A percentile compares a stretch with the other conserved stretches of the same genome.
phyloP scores from a whole-genome alignment of 1,140 invertebrate genomes.

The Lordiphosa mommai region DNA sequence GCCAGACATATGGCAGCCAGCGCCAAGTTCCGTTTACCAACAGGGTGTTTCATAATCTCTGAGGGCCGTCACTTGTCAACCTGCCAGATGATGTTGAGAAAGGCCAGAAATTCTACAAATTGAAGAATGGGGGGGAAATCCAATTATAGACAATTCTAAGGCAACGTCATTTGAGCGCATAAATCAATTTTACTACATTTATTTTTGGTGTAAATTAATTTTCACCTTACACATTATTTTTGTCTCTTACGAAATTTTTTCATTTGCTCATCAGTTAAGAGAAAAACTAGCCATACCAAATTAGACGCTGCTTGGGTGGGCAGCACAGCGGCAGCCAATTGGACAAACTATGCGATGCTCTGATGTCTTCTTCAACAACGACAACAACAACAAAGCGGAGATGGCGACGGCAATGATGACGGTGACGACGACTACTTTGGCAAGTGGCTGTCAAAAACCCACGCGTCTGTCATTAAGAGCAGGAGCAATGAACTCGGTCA shows the following conservation, averaged over 20 bases:
- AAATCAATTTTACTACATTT: neutral
- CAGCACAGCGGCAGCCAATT: conserved; percentile 22
- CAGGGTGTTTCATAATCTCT: conserved; percentile 37
- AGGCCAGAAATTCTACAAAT: conserved; percentile 49
- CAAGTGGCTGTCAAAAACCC: conserved; percentile 63
- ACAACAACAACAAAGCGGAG: conserved; percentile 5
- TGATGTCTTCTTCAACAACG: neutral
- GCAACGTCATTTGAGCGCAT: no score
- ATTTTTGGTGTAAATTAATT: neutral
- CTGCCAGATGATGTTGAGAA: conserved; percentile 66
- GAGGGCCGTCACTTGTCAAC: conserved; percentile 58
- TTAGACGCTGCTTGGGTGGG: conserved; percentile 33
- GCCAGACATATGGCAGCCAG: conserved; percentile 60
- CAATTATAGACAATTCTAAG: neutral
- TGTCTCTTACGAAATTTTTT: conserved; percentile 11
- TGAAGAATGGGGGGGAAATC: neutral
- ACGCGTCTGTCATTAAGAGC: conserved; percentile 32
- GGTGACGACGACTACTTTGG: conserved; percentile 12
- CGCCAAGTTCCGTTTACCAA: conserved; percentile 44
- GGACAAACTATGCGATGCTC: conserved; percentile 18
- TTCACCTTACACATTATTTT: neutral
- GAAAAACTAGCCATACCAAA: conserved; percentile 22
- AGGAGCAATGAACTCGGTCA: conserved; percentile 43
- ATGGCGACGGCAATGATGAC: neutral
- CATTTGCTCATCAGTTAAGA: conserved; percentile 45